Evolutionary conservation across 2,888 invertebrate species (phyloP).

Genomic region (Drosophila gaucha): DNA sequence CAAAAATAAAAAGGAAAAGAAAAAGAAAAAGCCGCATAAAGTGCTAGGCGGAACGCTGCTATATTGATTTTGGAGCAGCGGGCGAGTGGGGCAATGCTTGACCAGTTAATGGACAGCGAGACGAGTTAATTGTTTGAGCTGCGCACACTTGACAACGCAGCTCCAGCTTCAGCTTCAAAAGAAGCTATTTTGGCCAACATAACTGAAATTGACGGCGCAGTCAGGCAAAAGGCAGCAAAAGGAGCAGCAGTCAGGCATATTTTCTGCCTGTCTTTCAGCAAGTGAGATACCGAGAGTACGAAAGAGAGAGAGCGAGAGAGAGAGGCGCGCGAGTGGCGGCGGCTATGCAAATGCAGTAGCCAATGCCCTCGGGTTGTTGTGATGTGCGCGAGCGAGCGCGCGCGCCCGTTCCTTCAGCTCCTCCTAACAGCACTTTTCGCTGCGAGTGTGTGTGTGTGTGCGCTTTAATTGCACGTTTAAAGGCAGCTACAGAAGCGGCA

Average conservation of each 20-base stretch:
- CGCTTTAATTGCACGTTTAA: slow-evolving; percentile 80
- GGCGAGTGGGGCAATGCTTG: not conserved
- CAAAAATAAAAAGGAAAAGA: slow-evolving; percentile 13
- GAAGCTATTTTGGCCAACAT: slow-evolving; percentile 68
- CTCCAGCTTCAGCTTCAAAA: slow-evolving; percentile 23
- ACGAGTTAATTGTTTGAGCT: slow-evolving; percentile 75
- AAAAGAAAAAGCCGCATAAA: slow-evolving; percentile 43
- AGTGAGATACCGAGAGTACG: not conserved
- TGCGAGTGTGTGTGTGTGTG: slow-evolving; percentile 49
- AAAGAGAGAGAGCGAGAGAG: slow-evolving; percentile 3
- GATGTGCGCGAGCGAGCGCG: slow-evolving; percentile 74
- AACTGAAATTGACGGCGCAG: slow-evolving; percentile 68
- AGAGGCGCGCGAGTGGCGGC: slow-evolving; percentile 41
- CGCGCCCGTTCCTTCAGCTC: slow-evolving; percentile 16
- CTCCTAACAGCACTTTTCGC: slow-evolving; percentile 50
- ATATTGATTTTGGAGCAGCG: slow-evolving; percentile 63
- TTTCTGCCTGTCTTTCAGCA: slow-evolving; percentile 22
- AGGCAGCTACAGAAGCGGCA: slow-evolving; percentile 77
- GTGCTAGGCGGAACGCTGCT: slow-evolving; percentile 49
- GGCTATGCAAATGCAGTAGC: slow-evolving; percentile 84
- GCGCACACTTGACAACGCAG: slow-evolving; percentile 61
- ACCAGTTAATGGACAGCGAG: slow-evolving; percentile 66
- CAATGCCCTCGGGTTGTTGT: slow-evolving; percentile 83
- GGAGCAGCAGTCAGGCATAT: slow-evolving; percentile 32
- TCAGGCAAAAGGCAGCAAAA: slow-evolving; percentile 38